These are phyloP conservation scores for Onychorhynchus coronatus DNA, from an alignment of 2,113 vertebrate species.

Conservation along the genomic window DNA sequence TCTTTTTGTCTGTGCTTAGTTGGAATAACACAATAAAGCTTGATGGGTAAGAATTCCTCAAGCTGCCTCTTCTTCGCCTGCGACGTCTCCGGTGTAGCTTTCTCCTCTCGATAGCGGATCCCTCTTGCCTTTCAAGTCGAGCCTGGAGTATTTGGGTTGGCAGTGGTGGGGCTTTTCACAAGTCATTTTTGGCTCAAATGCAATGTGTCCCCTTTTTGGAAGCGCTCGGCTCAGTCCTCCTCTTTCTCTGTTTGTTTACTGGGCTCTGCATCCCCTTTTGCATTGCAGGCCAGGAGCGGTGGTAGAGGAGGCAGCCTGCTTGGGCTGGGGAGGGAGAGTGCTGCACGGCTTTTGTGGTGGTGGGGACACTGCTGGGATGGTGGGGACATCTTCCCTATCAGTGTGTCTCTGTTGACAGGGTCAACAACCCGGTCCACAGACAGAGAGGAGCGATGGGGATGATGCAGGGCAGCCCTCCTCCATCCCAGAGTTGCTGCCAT, in stretches of 20 bases:
- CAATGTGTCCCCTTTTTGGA: neutral
- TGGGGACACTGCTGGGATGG: neutral
- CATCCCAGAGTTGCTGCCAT: neutral
- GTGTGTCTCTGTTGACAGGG: neutral
- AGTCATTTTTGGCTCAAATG: neutral
- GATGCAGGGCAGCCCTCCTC: neutral
- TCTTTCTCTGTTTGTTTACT: neutral
- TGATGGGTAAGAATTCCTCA: conserved; percentile 76
- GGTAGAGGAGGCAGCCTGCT: neutral
- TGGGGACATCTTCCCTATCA: neutral
- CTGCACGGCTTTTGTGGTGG: neutral
- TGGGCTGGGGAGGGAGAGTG: neutral
- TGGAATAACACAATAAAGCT: conserved; percentile 79
- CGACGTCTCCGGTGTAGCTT: neutral
- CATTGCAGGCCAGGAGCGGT: neutral
- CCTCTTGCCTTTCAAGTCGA: neutral
- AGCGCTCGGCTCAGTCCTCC: neutral
- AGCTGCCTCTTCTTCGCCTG: conserved; percentile 50
- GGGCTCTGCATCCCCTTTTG: neutral
- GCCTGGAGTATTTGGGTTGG: neutral
- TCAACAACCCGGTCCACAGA: neutral
- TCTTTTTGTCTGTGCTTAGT: conserved; percentile 85
- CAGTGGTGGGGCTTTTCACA: neutral
- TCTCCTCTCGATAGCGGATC: neutral
- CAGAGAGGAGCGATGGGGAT: neutral